Conservation (phyloP, 1,140 invertebrate genomes). For the Bradysia coprophila region DNA sequence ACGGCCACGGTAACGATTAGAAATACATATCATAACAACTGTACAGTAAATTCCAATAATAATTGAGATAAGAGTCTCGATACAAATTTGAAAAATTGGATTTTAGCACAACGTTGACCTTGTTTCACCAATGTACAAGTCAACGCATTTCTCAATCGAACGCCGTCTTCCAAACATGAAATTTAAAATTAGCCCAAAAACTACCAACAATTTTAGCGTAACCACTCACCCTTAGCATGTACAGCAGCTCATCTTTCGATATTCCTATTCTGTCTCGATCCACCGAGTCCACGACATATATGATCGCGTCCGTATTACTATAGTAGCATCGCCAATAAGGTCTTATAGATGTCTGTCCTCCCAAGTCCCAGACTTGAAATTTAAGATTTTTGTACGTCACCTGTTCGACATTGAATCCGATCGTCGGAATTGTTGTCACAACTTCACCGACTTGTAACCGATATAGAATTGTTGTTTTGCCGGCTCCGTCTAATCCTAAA, state of each 20-base stretch:
- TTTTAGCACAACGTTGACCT: neutral
- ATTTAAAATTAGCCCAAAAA: neutral
- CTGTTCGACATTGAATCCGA: conserved; percentile 96
- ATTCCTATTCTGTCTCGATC: conserved; percentile 97
- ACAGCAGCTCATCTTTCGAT: conserved; percentile 93
- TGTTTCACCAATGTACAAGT: no score
- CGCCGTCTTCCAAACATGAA: neutral
- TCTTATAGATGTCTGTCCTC: conserved; percentile 90
- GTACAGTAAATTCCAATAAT: no score
- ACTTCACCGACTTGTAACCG: conserved; percentile 97
- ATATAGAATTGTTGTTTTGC: conserved; percentile 98
- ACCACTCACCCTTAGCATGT: conserved; percentile 77
- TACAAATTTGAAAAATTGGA: conserved; percentile 1
- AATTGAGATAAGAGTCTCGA: no score
- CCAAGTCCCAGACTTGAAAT: conserved; percentile 97
- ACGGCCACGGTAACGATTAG: no score
- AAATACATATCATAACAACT: no score
- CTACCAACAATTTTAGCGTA: conserved; percentile 1
- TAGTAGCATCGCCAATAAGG: conserved; percentile 99
- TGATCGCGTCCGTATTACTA: conserved; percentile 98
- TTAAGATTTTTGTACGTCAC: conserved; percentile 92
- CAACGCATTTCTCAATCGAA: no score
- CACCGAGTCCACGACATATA: conserved; percentile 98
- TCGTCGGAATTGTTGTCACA: conserved; percentile 91
- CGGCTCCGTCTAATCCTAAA: conserved; percentile 90